phyloP scores from a whole-genome alignment of 2,797 vertebrate genomes.

The Cyprinodon diabolis region DNA sequence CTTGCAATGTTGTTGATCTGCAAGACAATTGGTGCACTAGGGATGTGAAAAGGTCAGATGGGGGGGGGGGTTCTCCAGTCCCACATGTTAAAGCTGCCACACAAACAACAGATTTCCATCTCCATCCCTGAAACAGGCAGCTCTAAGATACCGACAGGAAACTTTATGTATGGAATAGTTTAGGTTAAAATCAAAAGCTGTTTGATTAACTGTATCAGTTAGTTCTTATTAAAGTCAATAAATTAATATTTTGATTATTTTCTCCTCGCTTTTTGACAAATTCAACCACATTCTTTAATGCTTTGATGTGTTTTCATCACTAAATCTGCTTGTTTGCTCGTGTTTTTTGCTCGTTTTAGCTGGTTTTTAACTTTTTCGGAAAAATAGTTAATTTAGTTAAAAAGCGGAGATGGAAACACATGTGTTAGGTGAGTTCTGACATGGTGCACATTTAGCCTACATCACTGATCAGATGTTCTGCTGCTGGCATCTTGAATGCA shows the following conservation, averaged over 20 bases:
- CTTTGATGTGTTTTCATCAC: too few species aligned
- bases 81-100: conserved; percentile 80
- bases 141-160: not conserved
- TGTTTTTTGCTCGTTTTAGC: too few species aligned
- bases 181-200: not conserved
- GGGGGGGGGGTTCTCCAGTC: conserved; percentile 73
- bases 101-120: conserved; percentile 85
- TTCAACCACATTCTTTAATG: too few species aligned
- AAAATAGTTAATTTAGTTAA: too few species aligned
- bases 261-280: too few species aligned
- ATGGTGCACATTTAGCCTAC: too few species aligned
- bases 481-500: too few species aligned
- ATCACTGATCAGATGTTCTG: too few species aligned
- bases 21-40: conserved; percentile 86
- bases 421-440: too few species aligned
- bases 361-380: too few species aligned
- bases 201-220: not conserved
- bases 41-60: conserved; percentile 84
- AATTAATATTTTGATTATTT: not conserved
- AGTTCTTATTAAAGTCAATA: not conserved
- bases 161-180: not conserved
- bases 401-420: too few species aligned
- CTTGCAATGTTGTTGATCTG: conserved; percentile 84
- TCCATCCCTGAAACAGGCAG: conserved; percentile 46
- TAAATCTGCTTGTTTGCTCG: too few species aligned